Base-by-base conservation (phyloP, 1,140 invertebrate species). In the Helicoverpa armigera region DNA sequence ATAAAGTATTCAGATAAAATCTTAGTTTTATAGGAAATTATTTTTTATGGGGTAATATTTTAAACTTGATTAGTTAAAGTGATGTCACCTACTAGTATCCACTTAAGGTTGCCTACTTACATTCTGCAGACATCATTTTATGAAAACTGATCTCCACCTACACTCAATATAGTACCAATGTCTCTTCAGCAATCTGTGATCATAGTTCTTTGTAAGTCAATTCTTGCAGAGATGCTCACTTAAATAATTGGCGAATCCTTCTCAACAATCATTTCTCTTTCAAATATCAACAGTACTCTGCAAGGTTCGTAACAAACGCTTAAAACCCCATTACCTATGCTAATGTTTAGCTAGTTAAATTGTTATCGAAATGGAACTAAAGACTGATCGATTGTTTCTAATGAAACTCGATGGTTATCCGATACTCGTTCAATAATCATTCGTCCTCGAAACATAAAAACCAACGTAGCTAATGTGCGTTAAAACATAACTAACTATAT, bases 401-500 rank as follows among this genome's bases (percentile, higher is more conserved):
- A 75, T 61, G 31, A 50, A 60, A 75, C 73, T 13, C 29, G 14
- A 16, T 51, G 58, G 31, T 56, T 58, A 70, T 70, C 16, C 54
- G 65, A 70, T 79, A 79, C 65, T 48, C 61, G 51, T 70, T 79
- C 76, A 56, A 14, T 65, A 58, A 69, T 60, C 23, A 77, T 72
- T 82, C 70, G 82, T 81, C 84, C 82, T 87, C 77, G 60, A 81
- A 87, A 84, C 84, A 79, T 74, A 78, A 63, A 85, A 50, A 70
- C 54, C 56, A 51, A 48, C 51, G 43, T 79, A 10, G 54, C 23
- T 3, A 16, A 58, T 35, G 63, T 79, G 48, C 35, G 35, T 43
- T 43, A 43, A 43, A 43, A 43, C 35, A 75, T 61, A 63, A 60
- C 54, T 23, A 61, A 23, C 23, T 23, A 23, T 48, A 75, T 61